Percentiles rank a stretch among this genome's conserved stretches.
phyloP scores from a whole-genome alignment of 2,113 vertebrate species.

The Callithrix jacchus region DNA sequence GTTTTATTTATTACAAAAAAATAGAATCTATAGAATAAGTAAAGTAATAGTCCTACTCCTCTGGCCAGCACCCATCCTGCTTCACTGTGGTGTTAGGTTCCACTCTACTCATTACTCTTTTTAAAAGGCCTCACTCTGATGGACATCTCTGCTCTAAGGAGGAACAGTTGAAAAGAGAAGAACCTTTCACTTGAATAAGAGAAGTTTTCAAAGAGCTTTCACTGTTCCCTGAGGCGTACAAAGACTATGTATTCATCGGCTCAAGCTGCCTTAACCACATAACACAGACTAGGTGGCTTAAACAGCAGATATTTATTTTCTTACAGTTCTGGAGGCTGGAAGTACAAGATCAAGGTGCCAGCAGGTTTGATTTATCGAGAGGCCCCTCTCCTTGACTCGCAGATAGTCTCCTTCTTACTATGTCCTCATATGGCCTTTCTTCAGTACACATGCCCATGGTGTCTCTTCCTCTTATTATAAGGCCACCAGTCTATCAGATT shows the following conservation, averaged over 20 bases:
- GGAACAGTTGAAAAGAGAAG: not conserved
- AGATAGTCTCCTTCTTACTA: not conserved
- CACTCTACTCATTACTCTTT: not conserved
- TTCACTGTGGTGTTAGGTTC: not conserved
- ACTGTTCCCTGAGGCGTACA: not conserved
- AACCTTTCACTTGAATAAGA: not conserved
- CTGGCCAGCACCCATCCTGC: not conserved
- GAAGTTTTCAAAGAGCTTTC: not conserved
- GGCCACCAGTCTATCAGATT: not conserved
- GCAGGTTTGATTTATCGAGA: not conserved
- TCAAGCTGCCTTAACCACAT: not conserved
- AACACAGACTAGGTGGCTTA: not conserved
- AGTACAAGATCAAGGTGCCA: not conserved
- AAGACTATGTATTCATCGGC: not conserved
- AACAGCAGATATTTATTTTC: not conserved
- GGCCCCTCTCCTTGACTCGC: not conserved
- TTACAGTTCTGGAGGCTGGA: not conserved
- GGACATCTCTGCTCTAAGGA: not conserved
- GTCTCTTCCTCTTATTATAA: not conserved
- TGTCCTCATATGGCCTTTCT: not conserved
- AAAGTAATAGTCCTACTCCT: not conserved
- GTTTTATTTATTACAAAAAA: conserved; percentile 11
- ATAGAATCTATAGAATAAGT: not conserved
- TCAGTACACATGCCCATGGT: not conserved
- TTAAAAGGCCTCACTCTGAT: not conserved